Conservation (phyloP, 2,113 vertebrate genomes). For the Nothoprocta perdicaria region DNA sequence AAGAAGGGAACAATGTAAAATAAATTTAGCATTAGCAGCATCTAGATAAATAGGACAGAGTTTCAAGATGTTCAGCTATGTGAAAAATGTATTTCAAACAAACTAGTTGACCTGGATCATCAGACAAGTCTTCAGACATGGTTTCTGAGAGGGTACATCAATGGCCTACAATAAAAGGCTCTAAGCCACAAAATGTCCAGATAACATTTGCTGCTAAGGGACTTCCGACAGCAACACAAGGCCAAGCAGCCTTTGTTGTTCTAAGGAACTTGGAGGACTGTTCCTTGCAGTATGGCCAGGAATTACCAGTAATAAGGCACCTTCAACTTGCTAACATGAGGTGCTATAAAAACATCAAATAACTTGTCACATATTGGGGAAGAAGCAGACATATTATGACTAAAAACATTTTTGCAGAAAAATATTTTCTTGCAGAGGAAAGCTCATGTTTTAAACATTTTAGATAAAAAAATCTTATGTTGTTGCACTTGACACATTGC, state of each 20-base stretch:
- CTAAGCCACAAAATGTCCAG: background rate
- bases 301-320: background rate
- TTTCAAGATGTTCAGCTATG: background rate
- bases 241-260: background rate
- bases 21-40: background rate
- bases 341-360: background rate
- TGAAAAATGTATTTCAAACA: background rate
- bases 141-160: background rate
- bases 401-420: background rate
- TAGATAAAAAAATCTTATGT: background rate
- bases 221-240: background rate
- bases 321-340: background rate
- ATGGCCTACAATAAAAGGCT: background rate
- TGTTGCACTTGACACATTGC: background rate
- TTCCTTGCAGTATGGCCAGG: background rate
- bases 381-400: background rate
- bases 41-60: background rate
- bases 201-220: background rate
- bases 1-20: background rate
- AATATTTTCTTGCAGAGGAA: background rate
- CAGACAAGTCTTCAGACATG: background rate
- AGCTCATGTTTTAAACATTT: constrained; percentile 32
- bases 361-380: background rate
- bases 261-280: background rate
- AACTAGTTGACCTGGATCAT: background rate